A percentile compares a stretch with the other conserved stretches of the same genome.
Evolutionary conservation across 2,797 vertebrate genomes (phyloP).

Genomic region (Siniperca scherzeri): DNA sequence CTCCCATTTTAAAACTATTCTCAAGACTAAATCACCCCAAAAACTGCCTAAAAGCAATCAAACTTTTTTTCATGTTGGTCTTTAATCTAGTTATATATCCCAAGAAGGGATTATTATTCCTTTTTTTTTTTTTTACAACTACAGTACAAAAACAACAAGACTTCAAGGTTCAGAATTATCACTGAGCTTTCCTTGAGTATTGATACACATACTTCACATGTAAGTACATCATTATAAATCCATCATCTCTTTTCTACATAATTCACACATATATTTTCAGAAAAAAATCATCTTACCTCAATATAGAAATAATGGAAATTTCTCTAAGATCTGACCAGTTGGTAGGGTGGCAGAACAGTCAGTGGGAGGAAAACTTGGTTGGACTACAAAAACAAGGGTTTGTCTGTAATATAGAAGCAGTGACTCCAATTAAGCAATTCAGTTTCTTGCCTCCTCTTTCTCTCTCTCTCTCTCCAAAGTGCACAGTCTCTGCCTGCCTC

Average conservation of each 20-base stretch:
- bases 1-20: not conserved
- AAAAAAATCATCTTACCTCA: constrained; percentile 75
- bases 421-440: constrained; percentile 85
- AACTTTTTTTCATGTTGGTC: not conserved
- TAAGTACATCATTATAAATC: not conserved
- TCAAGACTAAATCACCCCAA: not conserved
- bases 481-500: not conserved
- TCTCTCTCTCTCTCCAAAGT: not conserved
- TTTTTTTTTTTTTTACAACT: not conserved
- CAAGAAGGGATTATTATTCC: not conserved
- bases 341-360: constrained; percentile 55
- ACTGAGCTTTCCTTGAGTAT: not conserved
- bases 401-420: constrained; percentile 74
- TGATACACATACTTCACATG: not conserved
- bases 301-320: constrained; percentile 26
- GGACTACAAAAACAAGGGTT: constrained; percentile 60
- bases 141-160: not conserved
- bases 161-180: not conserved
- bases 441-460: constrained; percentile 37
- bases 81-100: not conserved
- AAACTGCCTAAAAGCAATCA: not conserved
- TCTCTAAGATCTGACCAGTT: constrained; percentile 57
- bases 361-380: constrained; percentile 52
- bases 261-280: not conserved
- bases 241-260: not conserved